phyloP scores from a whole-genome alignment of 2,888 invertebrate genomes.

The Acanthopleura granulata region DNA sequence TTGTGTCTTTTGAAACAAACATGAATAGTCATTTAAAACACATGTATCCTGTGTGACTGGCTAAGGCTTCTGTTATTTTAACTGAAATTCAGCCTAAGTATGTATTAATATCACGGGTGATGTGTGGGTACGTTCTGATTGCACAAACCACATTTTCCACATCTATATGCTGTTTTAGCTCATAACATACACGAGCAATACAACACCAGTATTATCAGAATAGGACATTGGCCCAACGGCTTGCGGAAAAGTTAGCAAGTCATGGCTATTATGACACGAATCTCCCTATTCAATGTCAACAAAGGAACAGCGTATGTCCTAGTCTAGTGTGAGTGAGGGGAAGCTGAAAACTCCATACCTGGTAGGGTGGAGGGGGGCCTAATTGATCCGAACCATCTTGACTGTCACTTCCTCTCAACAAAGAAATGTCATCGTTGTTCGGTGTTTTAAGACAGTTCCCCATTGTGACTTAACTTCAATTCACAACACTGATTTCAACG shows the following conservation, averaged over 20 bases:
- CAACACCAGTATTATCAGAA: not conserved
- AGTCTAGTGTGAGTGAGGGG: not conserved
- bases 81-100: too few relatives aligned
- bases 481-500: not conserved
- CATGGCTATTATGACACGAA: not conserved
- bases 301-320: not conserved
- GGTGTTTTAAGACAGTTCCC: conserved; percentile 71
- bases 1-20: too few relatives aligned
- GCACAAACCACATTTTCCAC: too few relatives aligned
- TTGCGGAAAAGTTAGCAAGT: not conserved
- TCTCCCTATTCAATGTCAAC: not conserved
- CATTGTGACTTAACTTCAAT: conserved; percentile 47
- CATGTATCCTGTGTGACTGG: too few relatives aligned
- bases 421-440: conserved; percentile 70
- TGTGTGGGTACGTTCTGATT: too few relatives aligned
- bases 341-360: conserved; percentile 43
- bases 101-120: too few relatives aligned
- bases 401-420: conserved; percentile 66
- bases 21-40: too few relatives aligned
- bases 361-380: conserved; percentile 70
- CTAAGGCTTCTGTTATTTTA: too few relatives aligned
- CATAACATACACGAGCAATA: not conserved
- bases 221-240: too few relatives aligned
- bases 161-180: too few relatives aligned
- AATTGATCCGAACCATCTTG: conserved; percentile 54